Conservation (phyloP, 2,797 vertebrate species). For the Urophycis tenuis region DNA sequence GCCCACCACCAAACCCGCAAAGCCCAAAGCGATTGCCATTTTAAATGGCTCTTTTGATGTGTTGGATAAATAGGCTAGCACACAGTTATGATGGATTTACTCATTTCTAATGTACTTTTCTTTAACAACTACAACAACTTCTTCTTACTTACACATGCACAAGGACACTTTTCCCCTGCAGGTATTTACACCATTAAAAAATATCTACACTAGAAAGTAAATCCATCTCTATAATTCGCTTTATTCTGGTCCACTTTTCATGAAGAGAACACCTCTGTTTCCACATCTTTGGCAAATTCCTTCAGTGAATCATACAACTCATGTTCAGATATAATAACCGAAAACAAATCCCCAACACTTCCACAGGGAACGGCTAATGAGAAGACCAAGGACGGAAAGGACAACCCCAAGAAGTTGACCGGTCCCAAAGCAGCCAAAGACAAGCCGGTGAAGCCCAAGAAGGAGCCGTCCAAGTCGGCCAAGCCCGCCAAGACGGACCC, state of each 20-base stretch:
- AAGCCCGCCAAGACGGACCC: conserved; percentile 65
- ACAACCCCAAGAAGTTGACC: conserved; percentile 71
- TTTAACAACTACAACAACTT: background rate
- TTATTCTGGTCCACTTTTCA: background rate
- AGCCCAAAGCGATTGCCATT: background rate
- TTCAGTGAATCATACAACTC: background rate
- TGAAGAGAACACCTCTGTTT: background rate
- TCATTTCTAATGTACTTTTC: background rate
- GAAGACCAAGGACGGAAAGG: conserved; percentile 73
- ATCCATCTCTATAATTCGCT: background rate
- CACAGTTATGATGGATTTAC: background rate
- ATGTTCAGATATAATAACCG: background rate
- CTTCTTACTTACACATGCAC: background rate
- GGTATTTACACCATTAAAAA: background rate
- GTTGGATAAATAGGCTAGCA: background rate
- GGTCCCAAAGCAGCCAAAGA: conserved; percentile 68
- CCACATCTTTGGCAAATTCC: background rate
- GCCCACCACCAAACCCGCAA: background rate
- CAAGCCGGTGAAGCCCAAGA: conserved; percentile 81
- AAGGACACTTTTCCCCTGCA: background rate
- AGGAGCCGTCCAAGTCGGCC: conserved; percentile 66
- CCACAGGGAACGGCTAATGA: conserved; percentile 75
- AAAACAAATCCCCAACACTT: conserved; percentile 23
- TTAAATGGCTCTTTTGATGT: background rate
- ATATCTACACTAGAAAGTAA: background rate